Percentiles rank a stretch among this genome's conserved stretches.
These are phyloP conservation scores for Drosophila grimshawi DNA, from an alignment of 1,140 invertebrate species.

Conservation along the genomic window DNA sequence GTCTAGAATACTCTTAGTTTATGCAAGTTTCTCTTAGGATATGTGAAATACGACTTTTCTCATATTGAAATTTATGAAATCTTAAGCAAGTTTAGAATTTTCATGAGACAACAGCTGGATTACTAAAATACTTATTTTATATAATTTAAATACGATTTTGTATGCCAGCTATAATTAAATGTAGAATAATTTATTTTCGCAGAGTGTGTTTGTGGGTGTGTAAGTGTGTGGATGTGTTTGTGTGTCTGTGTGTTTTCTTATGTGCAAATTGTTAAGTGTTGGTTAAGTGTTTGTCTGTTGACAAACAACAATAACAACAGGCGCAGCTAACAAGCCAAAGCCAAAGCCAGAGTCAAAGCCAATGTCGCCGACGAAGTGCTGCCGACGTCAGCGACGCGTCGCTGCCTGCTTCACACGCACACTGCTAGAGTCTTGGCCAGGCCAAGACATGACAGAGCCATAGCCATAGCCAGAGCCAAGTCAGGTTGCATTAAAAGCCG, in stretches of 20 bases:
- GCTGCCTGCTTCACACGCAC: slow-evolving; percentile 13
- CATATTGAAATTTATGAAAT: too few species aligned
- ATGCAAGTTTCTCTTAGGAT: too few species aligned
- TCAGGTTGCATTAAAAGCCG: slow-evolving; percentile 42
- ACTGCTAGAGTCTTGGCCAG: slow-evolving; percentile 8
- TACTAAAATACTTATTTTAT: too few species aligned
- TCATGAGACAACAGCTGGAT: too few species aligned
- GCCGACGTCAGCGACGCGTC: slow-evolving; percentile 24
- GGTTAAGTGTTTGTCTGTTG: slow-evolving; percentile 60
- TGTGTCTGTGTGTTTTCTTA: slow-evolving; percentile 10
- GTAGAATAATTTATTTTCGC: neutral
- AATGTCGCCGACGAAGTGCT: slow-evolving; percentile 28
- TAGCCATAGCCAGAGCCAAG: neutral
- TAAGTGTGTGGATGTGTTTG: slow-evolving; percentile 1
- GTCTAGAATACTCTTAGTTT: too few species aligned
- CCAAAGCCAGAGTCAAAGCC: slow-evolving; percentile 3
- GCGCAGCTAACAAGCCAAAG: slow-evolving; percentile 38
- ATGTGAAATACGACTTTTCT: too few species aligned
- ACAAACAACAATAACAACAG: slow-evolving; percentile 65
- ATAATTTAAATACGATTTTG: too few species aligned
- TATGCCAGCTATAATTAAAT: too few species aligned
- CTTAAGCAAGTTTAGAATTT: too few species aligned
- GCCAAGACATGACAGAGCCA: slow-evolving; percentile 25
- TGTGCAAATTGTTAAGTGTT: slow-evolving; percentile 66
- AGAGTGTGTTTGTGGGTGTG: neutral